Evolutionary conservation across 2,797 vertebrate genomes (phyloP).

Genomic region (Sternarchorhynchus goeldii): DNA sequence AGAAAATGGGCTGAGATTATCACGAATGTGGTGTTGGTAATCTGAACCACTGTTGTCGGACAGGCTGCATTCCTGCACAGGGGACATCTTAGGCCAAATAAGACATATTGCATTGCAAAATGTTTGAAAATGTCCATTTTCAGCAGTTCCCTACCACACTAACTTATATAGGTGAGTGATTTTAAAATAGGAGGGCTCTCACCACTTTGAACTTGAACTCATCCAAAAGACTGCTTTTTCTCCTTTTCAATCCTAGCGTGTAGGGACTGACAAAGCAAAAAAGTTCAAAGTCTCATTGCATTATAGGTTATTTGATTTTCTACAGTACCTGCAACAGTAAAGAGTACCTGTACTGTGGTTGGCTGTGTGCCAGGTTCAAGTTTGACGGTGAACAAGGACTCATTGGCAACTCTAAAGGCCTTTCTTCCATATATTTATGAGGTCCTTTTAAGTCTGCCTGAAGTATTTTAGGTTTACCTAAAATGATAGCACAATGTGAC

Average conservation of each 20-base stretch:
- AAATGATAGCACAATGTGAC: conserved; percentile 38
- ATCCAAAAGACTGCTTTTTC: conserved; percentile 63
- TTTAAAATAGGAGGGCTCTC: conserved; percentile 23
- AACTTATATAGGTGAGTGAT: neutral
- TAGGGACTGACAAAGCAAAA: conserved; percentile 59
- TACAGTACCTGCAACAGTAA: neutral
- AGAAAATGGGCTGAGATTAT: conserved; percentile 63
- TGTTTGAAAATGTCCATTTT: neutral
- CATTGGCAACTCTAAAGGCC: conserved; percentile 79
- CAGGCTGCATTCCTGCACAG: conserved; percentile 71
- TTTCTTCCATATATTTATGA: conserved; percentile 62
- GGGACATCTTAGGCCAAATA: conserved; percentile 70
- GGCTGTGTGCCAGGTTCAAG: conserved; percentile 73
- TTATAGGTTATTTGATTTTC: neutral
- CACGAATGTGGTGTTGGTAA: conserved; percentile 57
- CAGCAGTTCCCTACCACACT: too few relatives aligned
- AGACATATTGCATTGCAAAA: neutral
- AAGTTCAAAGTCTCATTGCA: conserved; percentile 28
- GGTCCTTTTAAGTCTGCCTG: conserved; percentile 68
- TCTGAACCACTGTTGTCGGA: conserved; percentile 70
- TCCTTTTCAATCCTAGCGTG: conserved; percentile 49
- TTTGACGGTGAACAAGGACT: conserved; percentile 79
- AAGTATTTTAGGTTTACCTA: conserved; percentile 77
- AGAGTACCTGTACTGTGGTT: conserved; percentile 74
- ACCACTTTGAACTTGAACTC: conserved; percentile 65